Evolutionary conservation across 1,140 invertebrate species (phyloP), one percentile per base, ranked within the genome.

Genomic region (Cydia amplana): DNA sequence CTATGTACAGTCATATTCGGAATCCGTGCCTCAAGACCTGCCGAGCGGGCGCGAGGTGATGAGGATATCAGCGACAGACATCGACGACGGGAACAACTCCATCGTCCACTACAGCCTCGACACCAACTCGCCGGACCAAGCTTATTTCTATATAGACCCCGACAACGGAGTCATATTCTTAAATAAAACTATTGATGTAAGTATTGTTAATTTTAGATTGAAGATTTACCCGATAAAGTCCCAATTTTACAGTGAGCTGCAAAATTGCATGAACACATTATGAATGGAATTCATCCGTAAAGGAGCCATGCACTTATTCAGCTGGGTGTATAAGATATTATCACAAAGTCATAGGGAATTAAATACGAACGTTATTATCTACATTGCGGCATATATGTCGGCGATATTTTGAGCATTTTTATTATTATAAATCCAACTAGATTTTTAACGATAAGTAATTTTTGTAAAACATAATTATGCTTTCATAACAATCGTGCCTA

Each of bases 61-160:
- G 96, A 94, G 96, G 85, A 96, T 98, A 85, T 97, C 97, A 51
- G 97, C 97, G 3, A 97, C 97, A 14, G 97, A 98, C 89, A 96
- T 97, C 76, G 97, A 98, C 86, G 96, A 97, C 84, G 96, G 97
- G 9, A 95, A 96, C 82, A 98, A 98, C 92, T 97, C 96, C 46
- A 95, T 95, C 78, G 94, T 98, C 4, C 89, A 94, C 78, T 95
- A 96, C 86, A 94, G 94, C 75, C 87, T 97, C 43, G 89, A 95
- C 32, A 85, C 93, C 9, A 94, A 94, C 79, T 94, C 90, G 9
- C 79, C 86, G 1, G 96, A 96, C 82, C 89, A 93, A 51, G 93
- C 94, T 4, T 97, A 97, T 87, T 98, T 98, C 85, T 93, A 93
- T 67, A 97, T 98, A 77, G 96, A 97, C 85, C 91, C 93, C 72